Conservation (phyloP, 2,797 vertebrate genomes). For the Nyctalus aviator region DNA sequence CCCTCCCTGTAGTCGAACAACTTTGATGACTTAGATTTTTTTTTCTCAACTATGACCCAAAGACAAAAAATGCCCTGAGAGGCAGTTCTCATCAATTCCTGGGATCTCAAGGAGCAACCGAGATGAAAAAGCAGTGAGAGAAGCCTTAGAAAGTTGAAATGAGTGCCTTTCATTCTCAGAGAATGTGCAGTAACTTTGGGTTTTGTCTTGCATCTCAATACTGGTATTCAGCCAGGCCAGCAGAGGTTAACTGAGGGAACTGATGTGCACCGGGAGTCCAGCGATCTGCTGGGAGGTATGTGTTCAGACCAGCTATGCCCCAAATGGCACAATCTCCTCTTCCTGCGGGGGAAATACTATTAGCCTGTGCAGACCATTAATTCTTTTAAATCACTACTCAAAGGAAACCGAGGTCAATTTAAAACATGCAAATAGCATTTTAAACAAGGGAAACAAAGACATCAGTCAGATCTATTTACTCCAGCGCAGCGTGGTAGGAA, state of each 20-base stretch:
- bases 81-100: conserved; percentile 45
- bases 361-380: conserved; percentile 55
- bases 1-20: conserved; percentile 33
- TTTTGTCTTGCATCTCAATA: conserved; percentile 60
- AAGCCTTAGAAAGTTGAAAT: conserved; percentile 59
- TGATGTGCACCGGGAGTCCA: background rate
- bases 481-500: background rate
- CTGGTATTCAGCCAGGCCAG: conserved; percentile 54
- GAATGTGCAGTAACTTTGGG: conserved; percentile 57
- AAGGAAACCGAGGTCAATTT: conserved; percentile 72
- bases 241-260: conserved; percentile 39
- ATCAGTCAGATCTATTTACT: background rate
- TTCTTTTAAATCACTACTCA: conserved; percentile 69
- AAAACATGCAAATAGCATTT: conserved; percentile 74
- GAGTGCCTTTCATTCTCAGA: conserved; percentile 56
- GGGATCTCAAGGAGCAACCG: background rate
- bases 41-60: conserved; percentile 59
- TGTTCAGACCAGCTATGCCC: background rate
- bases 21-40: conserved; percentile 37
- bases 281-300: conserved; percentile 5
- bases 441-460: conserved; percentile 60
- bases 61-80: conserved; percentile 69
- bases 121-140: conserved; percentile 42
- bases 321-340: conserved; percentile 30
- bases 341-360: conserved; percentile 64